A percentile compares a stretch with the other conserved stretches of the same genome.
Evolutionary conservation across 2,797 vertebrate species (phyloP).

Genomic region (Perodicticus potto): DNA sequence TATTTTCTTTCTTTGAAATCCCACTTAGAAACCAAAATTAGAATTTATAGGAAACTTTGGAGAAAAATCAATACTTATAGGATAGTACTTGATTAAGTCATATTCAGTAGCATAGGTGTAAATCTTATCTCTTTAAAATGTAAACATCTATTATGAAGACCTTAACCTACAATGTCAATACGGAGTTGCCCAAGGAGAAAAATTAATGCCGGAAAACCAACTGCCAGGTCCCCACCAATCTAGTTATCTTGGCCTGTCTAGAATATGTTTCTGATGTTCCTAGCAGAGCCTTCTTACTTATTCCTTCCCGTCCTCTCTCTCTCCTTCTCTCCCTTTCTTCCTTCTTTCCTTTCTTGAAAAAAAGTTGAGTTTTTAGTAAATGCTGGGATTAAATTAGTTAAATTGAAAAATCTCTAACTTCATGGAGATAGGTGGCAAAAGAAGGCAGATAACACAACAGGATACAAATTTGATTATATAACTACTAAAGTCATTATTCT

Average conservation of each 20-base stretch:
- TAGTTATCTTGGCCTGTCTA: neutral
- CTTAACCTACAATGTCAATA: neutral
- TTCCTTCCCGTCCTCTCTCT: accelerated
- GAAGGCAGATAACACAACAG: neutral
- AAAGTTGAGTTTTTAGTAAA: neutral
- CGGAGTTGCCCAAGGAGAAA: neutral
- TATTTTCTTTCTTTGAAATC: neutral
- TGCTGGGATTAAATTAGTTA: neutral
- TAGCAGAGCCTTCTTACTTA: neutral
- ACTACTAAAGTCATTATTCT: neutral
- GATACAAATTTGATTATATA: neutral
- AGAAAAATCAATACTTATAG: neutral
- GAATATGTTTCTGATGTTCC: neutral
- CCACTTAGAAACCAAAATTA: neutral
- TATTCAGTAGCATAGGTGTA: neutral
- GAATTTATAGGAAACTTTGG: neutral
- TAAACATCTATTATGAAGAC: neutral
- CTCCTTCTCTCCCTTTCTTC: neutral
- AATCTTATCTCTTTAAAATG: neutral
- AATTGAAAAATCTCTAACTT: neutral
- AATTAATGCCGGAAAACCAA: neutral
- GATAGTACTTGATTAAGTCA: neutral
- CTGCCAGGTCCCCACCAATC: neutral
- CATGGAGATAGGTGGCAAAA: neutral
- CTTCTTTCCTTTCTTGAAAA: neutral